These are phyloP conservation scores for Octopus sinensis DNA, from an alignment of 1,140 invertebrate species.

Conservation along the genomic window DNA sequence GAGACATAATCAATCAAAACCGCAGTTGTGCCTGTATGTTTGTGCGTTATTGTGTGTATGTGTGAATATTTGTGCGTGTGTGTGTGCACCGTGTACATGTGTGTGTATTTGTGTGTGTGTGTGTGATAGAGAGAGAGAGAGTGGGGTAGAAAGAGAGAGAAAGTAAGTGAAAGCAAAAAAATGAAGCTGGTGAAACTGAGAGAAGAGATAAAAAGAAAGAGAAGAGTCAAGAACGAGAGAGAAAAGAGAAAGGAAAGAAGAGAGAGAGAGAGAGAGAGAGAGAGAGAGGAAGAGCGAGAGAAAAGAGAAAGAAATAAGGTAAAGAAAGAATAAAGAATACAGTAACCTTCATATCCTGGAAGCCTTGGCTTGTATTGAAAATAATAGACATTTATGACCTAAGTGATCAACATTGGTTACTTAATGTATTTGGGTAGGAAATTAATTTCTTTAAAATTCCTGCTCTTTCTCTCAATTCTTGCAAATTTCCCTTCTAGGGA, in stretches of 20 bases:
- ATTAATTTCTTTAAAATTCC: too few species aligned
- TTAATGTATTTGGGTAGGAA: too few species aligned
- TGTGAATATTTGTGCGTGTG: background rate
- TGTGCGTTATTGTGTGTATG: background rate
- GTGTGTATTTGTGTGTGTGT: background rate
- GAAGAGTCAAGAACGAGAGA: constrained; percentile 3
- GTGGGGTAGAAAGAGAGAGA: background rate
- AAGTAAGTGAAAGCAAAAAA: background rate
- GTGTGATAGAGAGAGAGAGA: background rate
- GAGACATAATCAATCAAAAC: background rate
- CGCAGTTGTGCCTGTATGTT: background rate
- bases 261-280: constrained; percentile 15
- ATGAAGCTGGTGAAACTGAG: constrained; percentile 16
- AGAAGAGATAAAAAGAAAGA: background rate
- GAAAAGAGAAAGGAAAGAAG: background rate
- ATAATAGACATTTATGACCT: too few species aligned
- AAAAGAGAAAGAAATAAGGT: background rate
- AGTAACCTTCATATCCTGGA: too few species aligned
- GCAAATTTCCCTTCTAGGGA: too few species aligned
- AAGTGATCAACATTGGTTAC: too few species aligned
- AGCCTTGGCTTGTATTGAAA: too few species aligned
- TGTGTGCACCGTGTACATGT: background rate
- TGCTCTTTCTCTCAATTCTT: too few species aligned
- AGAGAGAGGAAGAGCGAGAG: constrained; percentile 15
- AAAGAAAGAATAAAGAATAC: background rate